phyloP scores from a whole-genome alignment of 2,113 vertebrate species.

The Thalassoma bifasciatum region DNA sequence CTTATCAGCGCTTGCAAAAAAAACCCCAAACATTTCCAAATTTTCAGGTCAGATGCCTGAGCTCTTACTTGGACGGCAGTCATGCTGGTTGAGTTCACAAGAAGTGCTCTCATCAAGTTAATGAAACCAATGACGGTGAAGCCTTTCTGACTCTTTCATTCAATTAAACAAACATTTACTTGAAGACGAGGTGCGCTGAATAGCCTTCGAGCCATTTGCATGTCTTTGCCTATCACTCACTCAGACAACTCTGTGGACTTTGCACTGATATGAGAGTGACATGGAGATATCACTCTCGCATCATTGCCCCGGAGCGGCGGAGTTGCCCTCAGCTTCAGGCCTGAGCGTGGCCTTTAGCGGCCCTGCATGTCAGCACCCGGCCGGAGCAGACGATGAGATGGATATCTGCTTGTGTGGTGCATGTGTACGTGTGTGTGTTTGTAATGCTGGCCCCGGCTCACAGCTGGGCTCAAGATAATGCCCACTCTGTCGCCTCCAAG shows the following conservation, averaged over 20 bases:
- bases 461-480: constrained; percentile 63
- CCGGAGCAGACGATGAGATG: not conserved
- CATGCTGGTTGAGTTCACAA: not conserved
- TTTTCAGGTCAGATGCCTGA: constrained; percentile 20
- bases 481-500: constrained; percentile 30
- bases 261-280: constrained; percentile 26
- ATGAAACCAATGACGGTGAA: constrained; percentile 28
- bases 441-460: constrained; percentile 27
- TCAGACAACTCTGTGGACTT: constrained; percentile 9
- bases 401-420: constrained; percentile 28
- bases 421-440: constrained; percentile 40
- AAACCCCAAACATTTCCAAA: no score
- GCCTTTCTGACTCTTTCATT: constrained; percentile 30
- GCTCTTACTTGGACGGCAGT: constrained; percentile 1
- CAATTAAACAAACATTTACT: constrained; percentile 56
- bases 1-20: no score
- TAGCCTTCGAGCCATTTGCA: constrained; percentile 23
- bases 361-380: not conserved
- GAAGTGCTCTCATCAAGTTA: constrained; percentile 13
- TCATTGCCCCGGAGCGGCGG: constrained; percentile 23
- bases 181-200: constrained; percentile 1
- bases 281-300: no score
- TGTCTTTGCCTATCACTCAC: constrained; percentile 41
- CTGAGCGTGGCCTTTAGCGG: not conserved
- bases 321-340: constrained; percentile 14